Base-by-base conservation (phyloP, 2,888 invertebrate species). In the Pandemis cinnamomeana region DNA sequence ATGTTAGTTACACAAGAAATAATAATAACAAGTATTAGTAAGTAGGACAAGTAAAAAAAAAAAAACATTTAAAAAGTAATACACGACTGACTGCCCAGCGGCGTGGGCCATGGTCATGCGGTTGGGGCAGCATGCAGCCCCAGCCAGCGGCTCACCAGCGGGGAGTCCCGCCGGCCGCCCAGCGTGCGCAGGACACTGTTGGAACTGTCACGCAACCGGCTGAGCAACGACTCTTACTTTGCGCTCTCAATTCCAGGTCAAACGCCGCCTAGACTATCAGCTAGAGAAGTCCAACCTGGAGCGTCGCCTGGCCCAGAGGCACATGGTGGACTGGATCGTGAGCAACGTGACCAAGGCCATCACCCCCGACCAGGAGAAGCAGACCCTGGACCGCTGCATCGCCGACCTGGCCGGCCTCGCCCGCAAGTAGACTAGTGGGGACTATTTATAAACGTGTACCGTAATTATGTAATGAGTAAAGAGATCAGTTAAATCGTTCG, bases 311-410 rank as follows among this genome's bases (percentile, higher is more conserved):
- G 95, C 97, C 80, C 99, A 99, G 91, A 98, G 97, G 89, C 97
- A 99, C 91, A 97, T 99, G 97, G 98, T 98, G 42, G 96, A 98
- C 90, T 99, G 98, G 98, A 97, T 99, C 77, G 97, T 98, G 15
- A 90, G 93, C 81, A 97, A 95, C 85, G 99, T 99, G 7, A 95
- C 95, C 79, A 96, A 97, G 83, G 96, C 98, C 76, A 98, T 99
- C 87, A 98, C 98, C n/a, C 97, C 98, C 0, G 97, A 98, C 85
- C 98, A 98, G 93, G 99, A 99, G 90, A 98, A 98, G 89, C 97
- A 98, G 80, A 96, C 97, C 78, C 95, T 99, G 77, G 96, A 97
- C 91, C 97, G 93, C 88, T 99, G 99, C 93, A 97, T 99, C 87
- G 95, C 96, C 27, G 98, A 98, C 93, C 95, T 99, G 80, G 96